Percentiles rank a stretch among this genome's conserved stretches.
phyloP scores from a whole-genome alignment of 2,113 vertebrate species.

The Tringa solitaria region DNA sequence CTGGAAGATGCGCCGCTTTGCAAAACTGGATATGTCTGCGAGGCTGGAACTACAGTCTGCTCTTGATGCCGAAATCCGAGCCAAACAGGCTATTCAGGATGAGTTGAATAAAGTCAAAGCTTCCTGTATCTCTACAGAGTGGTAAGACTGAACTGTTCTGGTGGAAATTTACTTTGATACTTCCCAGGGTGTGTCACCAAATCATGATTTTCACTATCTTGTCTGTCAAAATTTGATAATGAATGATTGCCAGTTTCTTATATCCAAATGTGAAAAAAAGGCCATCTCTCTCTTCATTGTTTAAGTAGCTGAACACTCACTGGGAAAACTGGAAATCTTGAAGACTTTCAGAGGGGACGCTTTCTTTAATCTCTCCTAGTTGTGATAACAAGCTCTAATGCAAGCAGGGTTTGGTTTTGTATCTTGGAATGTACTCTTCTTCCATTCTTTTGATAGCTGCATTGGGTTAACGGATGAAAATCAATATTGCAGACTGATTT shows the following conservation, averaged over 20 bases:
- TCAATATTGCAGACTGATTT: background rate
- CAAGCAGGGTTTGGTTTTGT: background rate
- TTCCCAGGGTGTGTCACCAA: background rate
- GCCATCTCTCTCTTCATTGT: background rate
- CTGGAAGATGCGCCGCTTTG: conserved; percentile 98
- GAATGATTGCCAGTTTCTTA: background rate
- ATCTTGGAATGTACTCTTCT: background rate
- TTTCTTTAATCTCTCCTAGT: background rate
- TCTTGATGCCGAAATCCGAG: conserved; percentile 94
- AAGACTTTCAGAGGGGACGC: background rate
- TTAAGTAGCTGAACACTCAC: background rate
- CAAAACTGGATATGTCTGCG: conserved; percentile 98
- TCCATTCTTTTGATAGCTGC: background rate
- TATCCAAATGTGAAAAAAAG: background rate
- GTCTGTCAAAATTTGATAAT: background rate
- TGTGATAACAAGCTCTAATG: background rate
- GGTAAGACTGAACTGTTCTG: conserved; percentile 74
- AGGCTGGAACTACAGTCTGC: conserved; percentile 96
- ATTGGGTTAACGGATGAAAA: background rate
- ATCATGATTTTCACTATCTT: background rate
- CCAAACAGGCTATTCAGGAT: conserved; percentile 95
- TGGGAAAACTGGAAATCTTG: background rate
- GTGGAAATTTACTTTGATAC: background rate
- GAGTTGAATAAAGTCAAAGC: conserved; percentile 97
- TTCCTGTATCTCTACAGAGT: conserved; percentile 91